These are phyloP conservation scores for Lagopus leucura DNA, from an alignment of 2,113 vertebrate species.

Conservation along the genomic window DNA sequence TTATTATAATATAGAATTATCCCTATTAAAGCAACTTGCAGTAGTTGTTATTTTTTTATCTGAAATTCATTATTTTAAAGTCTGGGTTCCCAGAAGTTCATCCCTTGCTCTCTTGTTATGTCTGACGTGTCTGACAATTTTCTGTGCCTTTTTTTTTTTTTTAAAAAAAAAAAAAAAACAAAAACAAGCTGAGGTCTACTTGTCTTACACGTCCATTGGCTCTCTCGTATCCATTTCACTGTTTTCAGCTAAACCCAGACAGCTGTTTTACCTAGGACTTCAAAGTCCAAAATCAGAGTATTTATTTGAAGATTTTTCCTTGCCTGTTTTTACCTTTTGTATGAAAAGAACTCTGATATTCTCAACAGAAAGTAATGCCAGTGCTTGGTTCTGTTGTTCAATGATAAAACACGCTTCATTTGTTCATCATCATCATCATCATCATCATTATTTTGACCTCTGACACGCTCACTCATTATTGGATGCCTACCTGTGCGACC, in stretches of 20 bases:
- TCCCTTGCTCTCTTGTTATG: not conserved
- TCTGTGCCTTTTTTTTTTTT: not conserved
- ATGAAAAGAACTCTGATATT: not conserved
- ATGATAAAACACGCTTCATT: not conserved
- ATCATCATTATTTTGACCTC: not conserved
- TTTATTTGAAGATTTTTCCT: not conserved
- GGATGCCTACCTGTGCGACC: no score
- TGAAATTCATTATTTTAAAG: not conserved
- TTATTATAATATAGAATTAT: not conserved
- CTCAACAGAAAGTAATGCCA: not conserved
- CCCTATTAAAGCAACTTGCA: not conserved
- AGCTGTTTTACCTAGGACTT: not conserved
- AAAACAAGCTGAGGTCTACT: not conserved
- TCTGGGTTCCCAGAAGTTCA: not conserved
- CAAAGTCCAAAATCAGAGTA: not conserved
- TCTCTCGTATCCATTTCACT: not conserved
- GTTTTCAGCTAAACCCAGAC: not conserved
- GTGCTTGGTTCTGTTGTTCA: not conserved
- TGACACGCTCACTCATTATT: not conserved
- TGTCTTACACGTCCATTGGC: not conserved
- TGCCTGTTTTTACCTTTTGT: not conserved
- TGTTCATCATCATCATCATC: not conserved
- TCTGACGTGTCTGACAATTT: not conserved
- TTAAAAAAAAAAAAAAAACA: no score
- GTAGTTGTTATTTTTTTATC: not conserved